A percentile compares a stretch with the other conserved stretches of the same genome.
Conservation (phyloP, 2,888 invertebrate species). For the Drosophila subsilvestris region DNA sequence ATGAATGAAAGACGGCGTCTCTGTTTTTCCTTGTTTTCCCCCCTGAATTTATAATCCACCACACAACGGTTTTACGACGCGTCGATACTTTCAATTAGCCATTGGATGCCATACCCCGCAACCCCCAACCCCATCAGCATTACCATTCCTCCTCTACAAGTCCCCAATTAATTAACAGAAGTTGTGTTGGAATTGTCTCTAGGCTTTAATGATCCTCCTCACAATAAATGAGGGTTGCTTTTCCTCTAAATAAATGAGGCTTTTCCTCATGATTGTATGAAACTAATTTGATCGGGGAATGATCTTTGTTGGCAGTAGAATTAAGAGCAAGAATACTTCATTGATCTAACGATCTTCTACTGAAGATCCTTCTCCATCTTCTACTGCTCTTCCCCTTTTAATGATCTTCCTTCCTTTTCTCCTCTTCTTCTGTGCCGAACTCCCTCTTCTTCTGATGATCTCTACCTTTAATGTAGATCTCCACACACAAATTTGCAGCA, state of each 20-base stretch:
- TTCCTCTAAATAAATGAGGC: neutral
- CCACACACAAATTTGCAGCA: slow-evolving; percentile 14
- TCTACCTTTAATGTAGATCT: slow-evolving; percentile 1
- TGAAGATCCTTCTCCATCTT: too few species aligned
- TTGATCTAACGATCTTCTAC: too few species aligned
- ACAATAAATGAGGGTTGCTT: neutral
- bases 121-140: neutral
- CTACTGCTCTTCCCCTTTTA: neutral
- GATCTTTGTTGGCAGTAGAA: too few species aligned
- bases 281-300: neutral
- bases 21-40: slow-evolving; percentile 20
- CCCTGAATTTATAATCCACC: slow-evolving; percentile 24
- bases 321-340: too few species aligned
- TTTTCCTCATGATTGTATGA: neutral
- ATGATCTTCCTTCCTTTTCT: neutral
- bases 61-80: slow-evolving; percentile 71
- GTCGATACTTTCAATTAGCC: slow-evolving; percentile 71
- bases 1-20: slow-evolving; percentile 66
- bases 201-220: neutral
- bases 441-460: slow-evolving; percentile 16
- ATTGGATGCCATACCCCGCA: neutral
- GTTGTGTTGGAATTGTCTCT: slow-evolving; percentile 1
- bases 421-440: neutral
- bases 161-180: neutral
- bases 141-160: slow-evolving; percentile 1